Evolutionary conservation across 2,113 vertebrate species (phyloP), one percentile per base, ranked within the genome.

Genomic region (Seriola rivoliana): DNA sequence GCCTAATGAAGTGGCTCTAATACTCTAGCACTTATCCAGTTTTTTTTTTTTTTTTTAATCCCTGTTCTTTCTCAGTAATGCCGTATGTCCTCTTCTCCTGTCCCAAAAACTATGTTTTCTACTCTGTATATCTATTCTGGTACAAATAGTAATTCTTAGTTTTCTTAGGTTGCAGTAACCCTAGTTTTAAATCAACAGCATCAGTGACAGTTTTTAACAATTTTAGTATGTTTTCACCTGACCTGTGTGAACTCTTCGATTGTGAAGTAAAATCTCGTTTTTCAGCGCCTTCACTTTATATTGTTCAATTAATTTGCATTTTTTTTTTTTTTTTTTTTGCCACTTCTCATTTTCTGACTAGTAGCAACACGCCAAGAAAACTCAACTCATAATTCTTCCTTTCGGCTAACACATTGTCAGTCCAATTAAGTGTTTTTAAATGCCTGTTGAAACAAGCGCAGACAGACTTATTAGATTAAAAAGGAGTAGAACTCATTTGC

Each of bases 401-500:
- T 68, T 65, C 50, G 32, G 80, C 80, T 88, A 87, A 81, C 85
- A 85, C 72, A 75, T 62, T 81, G 76, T 89, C 82, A 78, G 81
- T 84, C 88, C 86, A 93, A 91, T 92, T 88, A 85, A 76, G 81
- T 85, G 69, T 86, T 89, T 91, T 90, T 86, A 91, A 93, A 93
- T 79, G 87, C 74, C 86, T 89, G 90, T 84, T 88, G 88, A 91
- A 93, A 91, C 90, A 90, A 89, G 91, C 4, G 46, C 81, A 84
- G 88, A 83, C 84, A 81, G 90, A 88, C 67, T 81, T 86, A 91
- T 89, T 89, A 79, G 86, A 92, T 93, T 91, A 91, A 89, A 92
- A 75, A 66, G 76, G 64, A 92, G 84, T 77, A 82, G 84, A 91
- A 87, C 83, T 91, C 77, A 92, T 91, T 94, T 89, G 66, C 86